Evolutionary conservation across 2,888 invertebrate species (phyloP).

Genomic region (Caenorhabditis sp.): DNA sequence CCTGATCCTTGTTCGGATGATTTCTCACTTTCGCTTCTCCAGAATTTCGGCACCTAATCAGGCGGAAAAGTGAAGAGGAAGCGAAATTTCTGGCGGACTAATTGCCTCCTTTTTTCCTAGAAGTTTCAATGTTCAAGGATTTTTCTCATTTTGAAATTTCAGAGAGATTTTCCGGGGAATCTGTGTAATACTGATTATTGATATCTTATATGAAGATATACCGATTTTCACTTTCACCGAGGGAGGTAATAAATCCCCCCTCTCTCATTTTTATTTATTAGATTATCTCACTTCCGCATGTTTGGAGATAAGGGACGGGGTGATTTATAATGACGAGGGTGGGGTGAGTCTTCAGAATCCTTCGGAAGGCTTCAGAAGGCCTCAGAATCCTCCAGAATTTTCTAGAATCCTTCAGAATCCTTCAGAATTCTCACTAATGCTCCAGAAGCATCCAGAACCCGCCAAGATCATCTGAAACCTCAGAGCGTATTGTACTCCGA

Average conservation of each 20-base stretch:
- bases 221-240: neutral
- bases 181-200: neutral
- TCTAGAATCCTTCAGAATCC: too few species aligned
- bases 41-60: slow-evolving; percentile 17
- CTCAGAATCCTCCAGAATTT: too few species aligned
- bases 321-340: neutral
- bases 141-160: neutral
- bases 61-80: neutral
- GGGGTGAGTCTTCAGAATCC: too few species aligned
- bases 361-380: too few species aligned
- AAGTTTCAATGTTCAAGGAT: slow-evolving; percentile 13
- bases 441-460: too few species aligned
- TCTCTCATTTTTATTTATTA: slow-evolving; percentile 4
- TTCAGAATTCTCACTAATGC: too few species aligned
- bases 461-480: too few species aligned
- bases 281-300: slow-evolving; percentile 3
- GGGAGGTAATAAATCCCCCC: neutral
- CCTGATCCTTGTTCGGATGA: slow-evolving; percentile 14
- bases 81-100: neutral
- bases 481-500: too few species aligned
- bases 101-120: neutral
- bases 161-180: neutral
- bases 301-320: neutral
- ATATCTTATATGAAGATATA: slow-evolving; percentile 8
- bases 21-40: slow-evolving; percentile 20